Conservation (phyloP, 2,113 vertebrate species). For the Chionodraco myersi region DNA sequence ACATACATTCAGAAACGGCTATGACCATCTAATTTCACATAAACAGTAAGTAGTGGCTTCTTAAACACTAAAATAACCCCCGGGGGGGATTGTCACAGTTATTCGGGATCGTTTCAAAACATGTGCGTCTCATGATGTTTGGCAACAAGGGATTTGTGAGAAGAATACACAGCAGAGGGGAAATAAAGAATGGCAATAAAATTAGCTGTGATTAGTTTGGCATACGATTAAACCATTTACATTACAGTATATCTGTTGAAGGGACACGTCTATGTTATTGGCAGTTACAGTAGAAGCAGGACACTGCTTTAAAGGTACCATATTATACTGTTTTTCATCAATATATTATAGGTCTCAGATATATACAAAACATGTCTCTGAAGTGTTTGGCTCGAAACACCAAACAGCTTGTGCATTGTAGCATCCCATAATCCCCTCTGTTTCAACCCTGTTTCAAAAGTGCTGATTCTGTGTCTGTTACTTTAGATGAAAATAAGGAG, state of each 20-base stretch:
- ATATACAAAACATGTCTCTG: no score
- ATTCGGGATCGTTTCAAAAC: conserved; percentile 26
- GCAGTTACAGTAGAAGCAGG: conserved; percentile 10
- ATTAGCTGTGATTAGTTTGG: conserved; percentile 42
- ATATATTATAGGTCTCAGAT: no score
- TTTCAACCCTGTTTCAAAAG: no score
- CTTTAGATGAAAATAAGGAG: no score
- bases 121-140: conserved; percentile 46
- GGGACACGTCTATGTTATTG: conserved; percentile 24
- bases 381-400: no score
- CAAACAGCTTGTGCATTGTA: no score
- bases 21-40: conserved; percentile 34
- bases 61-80: conserved; percentile 29
- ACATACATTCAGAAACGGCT: conserved; percentile 29
- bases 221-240: conserved; percentile 26
- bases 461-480: no score
- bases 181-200: conserved; percentile 39
- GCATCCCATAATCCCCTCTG: no score
- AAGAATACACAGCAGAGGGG: conserved; percentile 42
- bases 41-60: conserved; percentile 25
- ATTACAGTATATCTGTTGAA: conserved; percentile 18
- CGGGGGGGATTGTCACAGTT: conserved; percentile 14
- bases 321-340: no score
- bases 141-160: conserved; percentile 41
- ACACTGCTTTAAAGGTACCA: background rate